phyloP scores from a whole-genome alignment of 2,797 vertebrate species.

The Tolypeutes matacus region DNA sequence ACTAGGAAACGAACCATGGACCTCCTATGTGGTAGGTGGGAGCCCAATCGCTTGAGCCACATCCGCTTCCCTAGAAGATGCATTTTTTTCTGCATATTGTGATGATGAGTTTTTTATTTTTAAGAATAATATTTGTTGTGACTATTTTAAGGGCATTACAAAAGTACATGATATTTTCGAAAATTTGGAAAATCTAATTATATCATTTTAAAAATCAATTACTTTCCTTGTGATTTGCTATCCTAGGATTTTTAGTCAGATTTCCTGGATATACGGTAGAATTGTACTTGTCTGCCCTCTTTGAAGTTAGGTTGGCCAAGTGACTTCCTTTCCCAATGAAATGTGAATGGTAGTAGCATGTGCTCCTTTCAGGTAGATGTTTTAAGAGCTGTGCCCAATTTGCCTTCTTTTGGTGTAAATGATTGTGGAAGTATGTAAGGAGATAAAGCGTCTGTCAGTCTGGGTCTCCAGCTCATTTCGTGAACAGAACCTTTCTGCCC shows the following conservation, averaged over 20 bases:
- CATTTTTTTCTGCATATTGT: not conserved
- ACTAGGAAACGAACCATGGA: too few species aligned
- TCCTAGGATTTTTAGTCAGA: not conserved
- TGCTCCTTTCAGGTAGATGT: not conserved
- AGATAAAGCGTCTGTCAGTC: not conserved
- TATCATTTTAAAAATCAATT: not conserved
- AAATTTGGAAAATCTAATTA: slow-evolving; percentile 4
- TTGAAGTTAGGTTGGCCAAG: not conserved
- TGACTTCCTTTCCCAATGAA: not conserved
- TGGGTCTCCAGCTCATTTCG: not conserved
- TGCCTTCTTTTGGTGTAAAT: not conserved
- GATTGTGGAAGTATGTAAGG: not conserved
- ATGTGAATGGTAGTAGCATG: not conserved
- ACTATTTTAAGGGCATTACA: not conserved
- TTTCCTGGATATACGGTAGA: not conserved
- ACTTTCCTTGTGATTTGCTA: not conserved
- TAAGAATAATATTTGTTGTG: not conserved
- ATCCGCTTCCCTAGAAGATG: not conserved
- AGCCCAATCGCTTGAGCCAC: too few species aligned
- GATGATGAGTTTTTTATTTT: not conserved
- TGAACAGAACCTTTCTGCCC: not conserved
- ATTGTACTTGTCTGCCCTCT: not conserved
- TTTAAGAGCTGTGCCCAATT: not conserved
- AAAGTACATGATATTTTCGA: not conserved
- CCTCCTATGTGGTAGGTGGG: too few species aligned